Conservation (phyloP, 2,888 invertebrate genomes). For the Hybos culiciformis region DNA sequence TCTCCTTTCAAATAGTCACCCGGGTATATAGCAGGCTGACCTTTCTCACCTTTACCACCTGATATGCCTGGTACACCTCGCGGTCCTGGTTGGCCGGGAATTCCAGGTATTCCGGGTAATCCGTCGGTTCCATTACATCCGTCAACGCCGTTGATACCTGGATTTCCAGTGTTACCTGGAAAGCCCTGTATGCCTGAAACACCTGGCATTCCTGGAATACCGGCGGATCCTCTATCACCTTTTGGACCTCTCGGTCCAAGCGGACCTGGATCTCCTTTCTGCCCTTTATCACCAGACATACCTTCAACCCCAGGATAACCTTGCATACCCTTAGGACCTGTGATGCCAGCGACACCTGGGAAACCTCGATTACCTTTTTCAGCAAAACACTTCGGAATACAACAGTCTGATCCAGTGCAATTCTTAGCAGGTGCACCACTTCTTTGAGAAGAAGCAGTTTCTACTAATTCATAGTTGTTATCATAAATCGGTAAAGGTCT, state of each 20-base stretch:
- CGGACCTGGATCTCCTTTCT: conserved; percentile 75
- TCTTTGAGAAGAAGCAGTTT: conserved; percentile 24
- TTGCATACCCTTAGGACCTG: conserved; percentile 59
- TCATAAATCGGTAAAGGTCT: conserved; percentile 25
- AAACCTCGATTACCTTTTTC: conserved; percentile 73
- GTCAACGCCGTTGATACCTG: conserved; percentile 78
- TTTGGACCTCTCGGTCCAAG: conserved; percentile 68
- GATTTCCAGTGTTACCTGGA: conserved; percentile 40
- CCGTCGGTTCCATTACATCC: conserved; percentile 96
- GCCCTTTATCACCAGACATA: conserved; percentile 73
- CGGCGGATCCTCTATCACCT: conserved; percentile 74
- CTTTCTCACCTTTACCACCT: conserved; percentile 52
- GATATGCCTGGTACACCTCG: conserved; percentile 47
- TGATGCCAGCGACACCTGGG: conserved; percentile 55
- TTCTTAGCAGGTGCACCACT: conserved; percentile 39
- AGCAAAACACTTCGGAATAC: conserved; percentile 75
- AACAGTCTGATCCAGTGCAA: conserved; percentile 54
- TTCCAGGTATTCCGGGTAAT: conserved; percentile 54
- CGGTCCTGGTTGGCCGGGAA: conserved; percentile 57
- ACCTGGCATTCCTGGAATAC: conserved; percentile 77
- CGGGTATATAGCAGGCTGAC: conserved; percentile 51
- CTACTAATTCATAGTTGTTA: conserved; percentile 30
- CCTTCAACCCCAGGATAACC: conserved; percentile 79
- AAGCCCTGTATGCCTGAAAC: conserved; percentile 37
- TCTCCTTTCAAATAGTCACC: conserved; percentile 57